These are phyloP conservation scores for Stichodactyla helianthus DNA, from an alignment of 64 coral and sea anemone species.

Conservation along the genomic window DNA sequence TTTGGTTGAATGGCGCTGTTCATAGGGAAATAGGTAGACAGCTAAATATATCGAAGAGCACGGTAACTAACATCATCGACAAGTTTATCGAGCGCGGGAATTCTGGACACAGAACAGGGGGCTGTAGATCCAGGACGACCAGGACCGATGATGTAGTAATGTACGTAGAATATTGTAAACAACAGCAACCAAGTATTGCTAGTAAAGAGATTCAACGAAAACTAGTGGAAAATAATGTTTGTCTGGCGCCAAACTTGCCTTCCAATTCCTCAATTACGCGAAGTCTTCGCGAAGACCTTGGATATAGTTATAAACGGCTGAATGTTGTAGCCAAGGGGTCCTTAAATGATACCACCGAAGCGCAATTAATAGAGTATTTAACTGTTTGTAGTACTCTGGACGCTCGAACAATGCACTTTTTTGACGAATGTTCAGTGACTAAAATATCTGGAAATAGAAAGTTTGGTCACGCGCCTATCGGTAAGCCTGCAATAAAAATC, in stretches of 20 bases:
- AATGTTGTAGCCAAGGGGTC: constrained; percentile 39
- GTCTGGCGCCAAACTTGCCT: constrained; percentile 33
- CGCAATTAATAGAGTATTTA: constrained; percentile 45
- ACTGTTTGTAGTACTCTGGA: constrained; percentile 23
- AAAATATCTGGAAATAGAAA: constrained; percentile 37
- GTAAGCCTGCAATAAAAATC: constrained; percentile 26
- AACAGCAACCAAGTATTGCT: constrained; percentile 32
- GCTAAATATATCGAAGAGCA: constrained; percentile 35
- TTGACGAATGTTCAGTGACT: constrained; percentile 8
- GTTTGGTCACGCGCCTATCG: background rate
- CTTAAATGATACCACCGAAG: constrained; percentile 25
- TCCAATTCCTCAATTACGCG: constrained; percentile 32
- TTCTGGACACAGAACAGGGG: background rate
- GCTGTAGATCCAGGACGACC: constrained; percentile 7
- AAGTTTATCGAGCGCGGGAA: constrained; percentile 43
- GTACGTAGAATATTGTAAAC: constrained; percentile 57
- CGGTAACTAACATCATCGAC: constrained; percentile 30
- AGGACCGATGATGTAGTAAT: constrained; percentile 41
- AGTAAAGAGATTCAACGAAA: constrained; percentile 46
- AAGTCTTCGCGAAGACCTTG: constrained; percentile 31
- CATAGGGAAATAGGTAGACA: constrained; percentile 25
- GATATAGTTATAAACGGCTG: constrained; percentile 34
- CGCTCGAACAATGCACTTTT: constrained; percentile 42
- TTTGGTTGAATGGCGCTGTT: background rate
- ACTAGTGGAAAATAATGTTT: constrained; percentile 31